Percentiles rank a stretch among this genome's conserved stretches.
Conservation (phyloP, 1,140 invertebrate genomes). For the Caenorhabditis elegans region WBcel235 BX284602.5:5855501-5856000, state of each 20-base stretch:
- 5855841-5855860: slow-evolving; percentile 49
- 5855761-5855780: slow-evolving; percentile 51
- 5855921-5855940: slow-evolving; percentile 40
- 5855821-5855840: slow-evolving; percentile 49
- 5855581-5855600: slow-evolving; percentile 42
- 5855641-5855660: slow-evolving; percentile 49
- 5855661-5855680: slow-evolving; percentile 47
- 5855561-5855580: slow-evolving; percentile 47
- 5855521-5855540: slow-evolving; percentile 51
- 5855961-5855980: neutral
- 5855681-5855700: slow-evolving; percentile 44
- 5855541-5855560: slow-evolving; percentile 51
- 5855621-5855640: neutral
- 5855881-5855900: slow-evolving; percentile 49
- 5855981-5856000: neutral
- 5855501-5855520: slow-evolving; percentile 47
- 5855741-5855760: slow-evolving; percentile 47
- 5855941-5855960: slow-evolving; percentile 42
- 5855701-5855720: slow-evolving; percentile 51
- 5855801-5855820: slow-evolving; percentile 53
- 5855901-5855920: slow-evolving; percentile 48
- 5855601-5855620: too few relatives aligned
- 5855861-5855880: slow-evolving; percentile 49
- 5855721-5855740: slow-evolving; percentile 49
- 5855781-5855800: slow-evolving; percentile 50